phyloP scores from a whole-genome alignment of 2,888 invertebrate genomes.

The Dryobota labecula region DNA sequence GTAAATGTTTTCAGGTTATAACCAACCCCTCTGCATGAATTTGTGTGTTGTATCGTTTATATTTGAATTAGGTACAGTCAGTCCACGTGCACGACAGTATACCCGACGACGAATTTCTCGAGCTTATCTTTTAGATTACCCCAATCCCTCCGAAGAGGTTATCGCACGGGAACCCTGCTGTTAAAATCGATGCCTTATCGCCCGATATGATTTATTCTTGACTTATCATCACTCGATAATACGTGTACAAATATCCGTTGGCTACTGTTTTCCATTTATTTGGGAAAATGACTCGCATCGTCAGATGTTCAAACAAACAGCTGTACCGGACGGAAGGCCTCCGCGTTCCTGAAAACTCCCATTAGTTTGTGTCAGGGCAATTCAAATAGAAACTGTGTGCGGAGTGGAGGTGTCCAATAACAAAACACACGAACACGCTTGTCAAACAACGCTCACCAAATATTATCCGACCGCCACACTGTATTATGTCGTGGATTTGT shows the following conservation, averaged over 20 bases:
- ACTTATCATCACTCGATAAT: constrained; percentile 79
- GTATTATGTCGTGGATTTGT: constrained; percentile 86
- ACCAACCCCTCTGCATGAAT: constrained; percentile 78
- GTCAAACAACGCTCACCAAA: constrained; percentile 88
- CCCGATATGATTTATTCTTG: constrained; percentile 82
- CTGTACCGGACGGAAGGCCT: constrained; percentile 66
- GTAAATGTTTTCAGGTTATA: constrained; percentile 82
- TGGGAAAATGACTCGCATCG: constrained; percentile 64
- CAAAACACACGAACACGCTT: constrained; percentile 88
- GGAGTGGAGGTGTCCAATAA: constrained; percentile 88
- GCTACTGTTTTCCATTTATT: constrained; percentile 75
- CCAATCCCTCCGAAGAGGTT: constrained; percentile 79
- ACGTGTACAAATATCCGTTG: constrained; percentile 68
- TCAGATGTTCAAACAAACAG: constrained; percentile 77
- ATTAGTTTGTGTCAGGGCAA: constrained; percentile 80
- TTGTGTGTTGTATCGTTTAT: constrained; percentile 79
- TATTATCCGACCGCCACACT: constrained; percentile 85
- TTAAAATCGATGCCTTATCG: constrained; percentile 84
- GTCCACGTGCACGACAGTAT: constrained; percentile 76
- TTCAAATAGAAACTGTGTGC: constrained; percentile 85
- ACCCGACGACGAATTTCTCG: constrained; percentile 76
- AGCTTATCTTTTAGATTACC: constrained; percentile 83
- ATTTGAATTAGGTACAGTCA: constrained; percentile 81
- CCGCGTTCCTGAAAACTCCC: constrained; percentile 80
- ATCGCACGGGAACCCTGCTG: constrained; percentile 84